Conservation (phyloP, 1,140 invertebrate species). For the Oryzaephilus surinamensis region DNA sequence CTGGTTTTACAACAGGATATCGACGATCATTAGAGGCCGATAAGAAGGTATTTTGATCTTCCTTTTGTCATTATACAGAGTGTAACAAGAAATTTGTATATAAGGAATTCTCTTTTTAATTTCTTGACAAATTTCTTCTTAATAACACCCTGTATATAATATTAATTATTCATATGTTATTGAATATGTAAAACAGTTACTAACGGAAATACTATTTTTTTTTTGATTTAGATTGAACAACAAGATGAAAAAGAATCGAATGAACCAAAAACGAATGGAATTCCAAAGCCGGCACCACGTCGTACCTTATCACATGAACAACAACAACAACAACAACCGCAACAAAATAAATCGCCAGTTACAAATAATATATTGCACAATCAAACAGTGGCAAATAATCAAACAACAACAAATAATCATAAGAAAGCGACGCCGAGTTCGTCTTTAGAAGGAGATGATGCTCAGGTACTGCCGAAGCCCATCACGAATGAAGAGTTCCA, state of each 20-base stretch:
- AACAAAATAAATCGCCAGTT: conserved; percentile 13
- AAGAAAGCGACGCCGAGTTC: conserved; percentile 27
- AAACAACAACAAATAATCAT: conserved; percentile 26
- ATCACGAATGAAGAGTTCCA: conserved; percentile 87
- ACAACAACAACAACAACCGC: conserved; percentile 37
- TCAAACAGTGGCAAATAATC: conserved; percentile 2
- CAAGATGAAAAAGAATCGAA: conserved; percentile 25
- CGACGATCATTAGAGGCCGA: conserved; percentile 46
- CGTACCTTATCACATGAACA: conserved; percentile 13
- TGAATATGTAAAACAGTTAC: too few relatives aligned
- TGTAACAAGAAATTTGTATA: too few relatives aligned
- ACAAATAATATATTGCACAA: conserved; percentile 8
- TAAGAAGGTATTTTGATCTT: conserved; percentile 34
- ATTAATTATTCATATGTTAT: too few relatives aligned
- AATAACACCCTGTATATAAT: too few relatives aligned
- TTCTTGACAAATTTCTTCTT: too few relatives aligned
- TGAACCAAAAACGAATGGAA: conserved; percentile 15
- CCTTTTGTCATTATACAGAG: too few relatives aligned
- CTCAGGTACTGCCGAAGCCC: conserved; percentile 56
- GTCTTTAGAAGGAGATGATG: conserved; percentile 32
- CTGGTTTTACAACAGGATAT: conserved; percentile 50
- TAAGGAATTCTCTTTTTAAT: too few relatives aligned
- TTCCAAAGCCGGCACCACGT: conserved; percentile 32
- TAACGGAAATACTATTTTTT: not conserved
- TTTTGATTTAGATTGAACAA: conserved; percentile 6